Base-by-base conservation (phyloP, 2,113 vertebrate species). In the Sterrhoptilus dennistouni region DNA sequence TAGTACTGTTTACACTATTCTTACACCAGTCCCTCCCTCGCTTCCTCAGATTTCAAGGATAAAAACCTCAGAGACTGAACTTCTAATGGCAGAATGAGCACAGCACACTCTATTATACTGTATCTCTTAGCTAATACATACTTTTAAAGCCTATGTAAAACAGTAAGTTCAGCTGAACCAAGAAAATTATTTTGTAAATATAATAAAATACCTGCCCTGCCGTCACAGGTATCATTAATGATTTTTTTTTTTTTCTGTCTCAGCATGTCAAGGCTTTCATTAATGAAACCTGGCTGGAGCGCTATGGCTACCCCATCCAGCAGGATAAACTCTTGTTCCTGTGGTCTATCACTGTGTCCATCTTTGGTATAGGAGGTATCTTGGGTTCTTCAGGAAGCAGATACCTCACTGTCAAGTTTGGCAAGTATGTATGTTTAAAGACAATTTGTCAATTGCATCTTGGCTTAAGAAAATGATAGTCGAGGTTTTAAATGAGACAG, bases 211-310 rank as follows among this genome's bases (percentile, higher is more conserved):
- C 5, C 27, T n/a, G 49, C 17, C 23, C 19, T 60, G 16, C 33
- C 56, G 14, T 52, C 38, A 82, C 14, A 74, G 49, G 56, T n/a
- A 12, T 16, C 53, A 45, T 20, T 75, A 78, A 81, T 27, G 19
- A 52, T 17, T 38, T 15, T 72, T 5, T 38, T 38, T 72, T 53
- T 56, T 66, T 71, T 61, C 76, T 94, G 18, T 90, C 59, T 79
- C 87, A 99, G 99, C 98, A 98, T 28, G 98, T 99, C 61, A 98
- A 98, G 94, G 96, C 92, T n/a, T 99, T 99, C 92, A 95, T 99
- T 61, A 99, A 99, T 60, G 98, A 98, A 71, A 99, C 98, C 0
- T 98, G 98, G 98, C 57, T 98, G 95, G 79, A 63, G 57, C 92
- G 98, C 50, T 98, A 98, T 1, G 96, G 94, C 8, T 61, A 89